Evolutionary conservation across 1,140 invertebrate species (phyloP), one percentile per base, ranked within the genome.

Genomic region (Drosophila repletoides): DNA sequence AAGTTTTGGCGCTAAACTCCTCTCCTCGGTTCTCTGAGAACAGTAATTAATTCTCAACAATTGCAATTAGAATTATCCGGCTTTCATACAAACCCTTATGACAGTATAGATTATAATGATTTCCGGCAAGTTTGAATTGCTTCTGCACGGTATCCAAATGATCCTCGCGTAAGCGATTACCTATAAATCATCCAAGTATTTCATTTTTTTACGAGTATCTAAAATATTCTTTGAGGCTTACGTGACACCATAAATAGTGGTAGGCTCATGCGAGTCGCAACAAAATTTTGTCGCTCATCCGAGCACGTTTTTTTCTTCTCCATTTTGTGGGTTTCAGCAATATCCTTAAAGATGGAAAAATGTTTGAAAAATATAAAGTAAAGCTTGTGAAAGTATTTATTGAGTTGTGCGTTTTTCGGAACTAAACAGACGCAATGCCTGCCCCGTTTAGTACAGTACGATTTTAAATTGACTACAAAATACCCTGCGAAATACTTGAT

Each of bases 191-290:
- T n/a, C n/a, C n/a, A 38, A 17, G 12, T 15, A n/a, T 5, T 2
- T 3, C 1, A 3, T 2, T 12, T 40, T 12, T 1, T 6, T 17
- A 19, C 17, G 0, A 10, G 14, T 14, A 2, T 15, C 19, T 6
- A n/a, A 5, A 1, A 9, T 2, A 2, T 3, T 1, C 7, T 1
- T 12, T 9, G 33, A 0, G 10, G 2, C 75, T 63, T 63, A 86
- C 80, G 81, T 5, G 80, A 72, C 0, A 73, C 10, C 80, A 86
- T 86, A 31, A 76, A 86, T 0, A 86, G 75, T 3, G 80, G 80
- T 14, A 86, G 33, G 36, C 75, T 80, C 80, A 86, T 72, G 2
- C 72, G 75, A 14, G 75, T 80, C 15, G 80, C 53, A 34, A 87
- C 72, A 31, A 86, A 86, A 46, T 55, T 69, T 56, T 86, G 79